These are phyloP conservation scores for Garra rufa DNA, from an alignment of 2,113 vertebrate genomes.

Conservation along the genomic window DNA sequence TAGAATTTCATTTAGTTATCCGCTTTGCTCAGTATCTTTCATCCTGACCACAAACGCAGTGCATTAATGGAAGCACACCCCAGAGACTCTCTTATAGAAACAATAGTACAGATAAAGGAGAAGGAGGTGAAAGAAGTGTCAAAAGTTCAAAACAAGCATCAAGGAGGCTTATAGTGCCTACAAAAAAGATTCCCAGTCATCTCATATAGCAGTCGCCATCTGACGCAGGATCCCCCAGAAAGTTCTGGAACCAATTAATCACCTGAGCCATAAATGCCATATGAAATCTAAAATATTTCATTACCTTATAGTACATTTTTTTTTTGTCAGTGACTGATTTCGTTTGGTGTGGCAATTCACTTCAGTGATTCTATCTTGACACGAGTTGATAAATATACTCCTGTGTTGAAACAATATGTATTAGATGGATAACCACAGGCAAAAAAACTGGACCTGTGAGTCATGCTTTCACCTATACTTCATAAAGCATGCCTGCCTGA, in stretches of 20 bases:
- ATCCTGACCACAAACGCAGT: not conserved
- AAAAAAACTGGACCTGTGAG: not conserved
- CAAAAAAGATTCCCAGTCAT: not conserved
- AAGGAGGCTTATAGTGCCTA: not conserved
- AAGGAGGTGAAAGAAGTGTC: not conserved
- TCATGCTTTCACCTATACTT: not conserved
- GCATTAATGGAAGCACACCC: not conserved
- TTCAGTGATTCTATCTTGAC: slow-evolving; percentile 19
- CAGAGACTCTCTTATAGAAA: not conserved
- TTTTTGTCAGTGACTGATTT: slow-evolving; percentile 13
- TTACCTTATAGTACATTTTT: not conserved
- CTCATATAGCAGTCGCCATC: not conserved
- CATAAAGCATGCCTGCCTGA: not conserved
- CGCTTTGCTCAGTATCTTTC: not conserved
- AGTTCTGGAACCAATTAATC: not conserved
- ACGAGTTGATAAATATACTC: not conserved
- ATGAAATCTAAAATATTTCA: not conserved
- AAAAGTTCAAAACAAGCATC: not conserved
- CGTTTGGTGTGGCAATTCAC: not conserved
- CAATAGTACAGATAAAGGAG: not conserved
- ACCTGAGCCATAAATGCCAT: not conserved
- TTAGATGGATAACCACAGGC: slow-evolving; percentile 4
- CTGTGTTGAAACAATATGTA: not conserved
- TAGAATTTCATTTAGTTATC: not conserved
- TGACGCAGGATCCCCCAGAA: not conserved